Evolutionary conservation across 2,888 invertebrate genomes (phyloP), one percentile per base, ranked within the genome.

Genomic region (Mythimna pallens): DNA sequence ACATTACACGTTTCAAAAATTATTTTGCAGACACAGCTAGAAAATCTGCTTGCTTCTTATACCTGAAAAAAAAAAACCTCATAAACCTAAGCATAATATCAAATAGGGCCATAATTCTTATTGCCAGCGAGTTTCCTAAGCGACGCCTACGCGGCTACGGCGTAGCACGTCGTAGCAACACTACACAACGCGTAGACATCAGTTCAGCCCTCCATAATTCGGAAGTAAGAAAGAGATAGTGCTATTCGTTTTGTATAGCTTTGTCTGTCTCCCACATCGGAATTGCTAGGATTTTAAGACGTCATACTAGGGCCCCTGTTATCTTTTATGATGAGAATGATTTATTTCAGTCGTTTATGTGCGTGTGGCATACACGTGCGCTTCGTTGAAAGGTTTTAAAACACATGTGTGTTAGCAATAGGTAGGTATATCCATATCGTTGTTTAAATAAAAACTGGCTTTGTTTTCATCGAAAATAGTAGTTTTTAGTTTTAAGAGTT

Each of bases 131-230:
- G 73, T 67, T 73, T 73, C 47, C 57, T 70, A 73, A 81, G 65
- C 78, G 70, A 78, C 72, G 80, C 70, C 85, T 87, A 85, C 85
- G 80, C 77, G 72, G 50, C 87, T 86, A 87, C 87, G 87, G 22
- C 84, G 87, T 87, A 87, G 87, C 85, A 69, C 80, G 68, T 58
- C 86, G 85, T 87, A 86, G 87, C 67, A 59, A 7, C 65, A 70
- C 84, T 81, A 78, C 85, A 79, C 52, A 62, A 54, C 65, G 70
- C 84, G 86, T 86, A 86, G 84, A 83, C 77, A 71, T 40, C 72
- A 69, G 58, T 73, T 70, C 73, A 81, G 78, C 78, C 78, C 80
- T 80, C 17, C 47, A 17, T 47, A 20, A 47, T 47, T 47, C 47
- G 47, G 6, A 47, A 20, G 47, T 17, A 20, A 47, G 47, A 47